These are phyloP conservation scores for Philypnodon macrostomus DNA, from an alignment of 2,797 vertebrate species.

Conservation along the genomic window DNA sequence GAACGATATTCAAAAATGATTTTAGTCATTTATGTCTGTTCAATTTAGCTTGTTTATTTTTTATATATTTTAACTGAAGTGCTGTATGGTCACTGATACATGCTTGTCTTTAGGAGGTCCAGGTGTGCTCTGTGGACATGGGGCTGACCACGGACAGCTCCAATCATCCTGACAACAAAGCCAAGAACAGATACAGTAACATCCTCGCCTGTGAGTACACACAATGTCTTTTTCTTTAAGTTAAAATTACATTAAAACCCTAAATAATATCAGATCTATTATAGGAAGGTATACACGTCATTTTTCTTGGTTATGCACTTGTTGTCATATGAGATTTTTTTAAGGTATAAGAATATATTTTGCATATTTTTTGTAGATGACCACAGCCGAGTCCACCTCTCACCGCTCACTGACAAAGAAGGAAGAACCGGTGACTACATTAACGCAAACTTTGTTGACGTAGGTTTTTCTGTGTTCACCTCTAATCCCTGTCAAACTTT, in stretches of 20 bases:
- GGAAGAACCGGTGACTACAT: conserved; percentile 89
- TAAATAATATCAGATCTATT: too few species aligned
- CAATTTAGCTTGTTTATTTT: too few species aligned
- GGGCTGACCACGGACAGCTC: conserved; percentile 88
- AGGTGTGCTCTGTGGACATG: conserved; percentile 88
- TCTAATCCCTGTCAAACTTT: neutral
- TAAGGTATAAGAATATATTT: neutral
- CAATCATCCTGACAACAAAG: conserved; percentile 92
- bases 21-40: too few species aligned
- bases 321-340: too few species aligned
- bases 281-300: too few species aligned
- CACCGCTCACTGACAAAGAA: conserved; percentile 81
- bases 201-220: conserved; percentile 91
- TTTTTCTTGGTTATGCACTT: too few species aligned
- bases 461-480: conserved; percentile 64
- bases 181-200: conserved; percentile 93
- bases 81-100: neutral
- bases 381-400: conserved; percentile 90
- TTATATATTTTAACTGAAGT: neutral
- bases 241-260: too few species aligned
- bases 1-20: too few species aligned
- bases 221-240: too few species aligned
- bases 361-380: conserved; percentile 82
- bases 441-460: conserved; percentile 95
- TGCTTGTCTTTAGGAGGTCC: conserved; percentile 83